These are phyloP conservation scores for Ashinkailepas kermadecensis DNA, from an alignment of 2,888 invertebrate species.

Conservation along the genomic window DNA sequence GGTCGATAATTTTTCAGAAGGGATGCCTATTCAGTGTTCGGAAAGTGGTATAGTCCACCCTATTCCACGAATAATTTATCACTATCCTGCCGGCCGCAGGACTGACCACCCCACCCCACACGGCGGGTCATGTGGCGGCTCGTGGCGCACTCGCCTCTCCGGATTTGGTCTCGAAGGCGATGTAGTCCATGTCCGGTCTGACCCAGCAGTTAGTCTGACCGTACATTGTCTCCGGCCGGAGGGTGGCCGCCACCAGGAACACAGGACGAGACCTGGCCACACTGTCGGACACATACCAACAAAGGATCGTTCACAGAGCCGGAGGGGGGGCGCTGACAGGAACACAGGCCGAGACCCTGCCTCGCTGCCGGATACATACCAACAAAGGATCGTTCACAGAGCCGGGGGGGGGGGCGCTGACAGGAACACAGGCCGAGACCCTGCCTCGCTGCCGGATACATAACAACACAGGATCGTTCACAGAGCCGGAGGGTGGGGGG, in stretches of 20 bases:
- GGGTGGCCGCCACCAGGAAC: constrained; percentile 90
- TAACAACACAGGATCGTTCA: too few relatives aligned
- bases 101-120: too few relatives aligned
- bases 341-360: background rate
- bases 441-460: background rate
- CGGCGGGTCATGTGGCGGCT: too few relatives aligned
- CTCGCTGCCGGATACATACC: background rate
- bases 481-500: too few relatives aligned
- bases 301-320: background rate
- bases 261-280: constrained; percentile 41
- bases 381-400: too few relatives aligned
- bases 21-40: too few relatives aligned
- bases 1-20: too few relatives aligned
- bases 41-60: too few relatives aligned
- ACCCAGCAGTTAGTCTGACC: constrained; percentile 99
- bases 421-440: background rate
- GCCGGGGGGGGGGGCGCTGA: background rate
- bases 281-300: background rate
- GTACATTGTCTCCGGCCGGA: constrained; percentile 99
- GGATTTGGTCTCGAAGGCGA: constrained; percentile 55
- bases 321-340: background rate
- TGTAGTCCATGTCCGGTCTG: constrained; percentile 86
- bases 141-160: constrained; percentile 31
- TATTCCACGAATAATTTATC: too few relatives aligned
- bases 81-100: too few relatives aligned